These are phyloP conservation scores for Eueides isabella DNA, from an alignment of 1,140 invertebrate genomes.

Conservation along the genomic window DNA sequence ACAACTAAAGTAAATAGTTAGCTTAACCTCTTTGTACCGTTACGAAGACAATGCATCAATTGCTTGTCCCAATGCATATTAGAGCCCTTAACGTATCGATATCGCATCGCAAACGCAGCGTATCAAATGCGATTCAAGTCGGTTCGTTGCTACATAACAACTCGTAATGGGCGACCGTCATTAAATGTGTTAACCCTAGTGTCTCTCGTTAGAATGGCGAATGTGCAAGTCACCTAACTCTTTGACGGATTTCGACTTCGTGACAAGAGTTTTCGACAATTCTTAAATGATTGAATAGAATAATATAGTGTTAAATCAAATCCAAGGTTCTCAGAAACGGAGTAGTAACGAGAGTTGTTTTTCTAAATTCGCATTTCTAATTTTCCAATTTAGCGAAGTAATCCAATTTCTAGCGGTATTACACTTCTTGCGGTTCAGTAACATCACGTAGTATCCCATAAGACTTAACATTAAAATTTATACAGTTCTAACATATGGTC, in stretches of 20 bases:
- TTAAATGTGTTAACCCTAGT: conserved; percentile 79
- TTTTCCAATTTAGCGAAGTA: too few species aligned
- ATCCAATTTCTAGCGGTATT: too few species aligned
- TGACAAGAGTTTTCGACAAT: conserved; percentile 4
- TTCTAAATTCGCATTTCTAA: too few species aligned
- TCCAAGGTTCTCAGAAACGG: too few species aligned
- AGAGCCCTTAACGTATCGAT: conserved; percentile 28
- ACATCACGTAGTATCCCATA: too few species aligned
- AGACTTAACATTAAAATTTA: too few species aligned
- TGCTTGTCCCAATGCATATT: not conserved
- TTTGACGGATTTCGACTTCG: conserved; percentile 31
- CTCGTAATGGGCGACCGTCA: conserved; percentile 73
- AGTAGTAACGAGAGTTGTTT: not conserved
- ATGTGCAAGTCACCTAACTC: conserved; percentile 72
- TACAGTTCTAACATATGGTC: too few species aligned
- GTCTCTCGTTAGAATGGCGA: conserved; percentile 60
- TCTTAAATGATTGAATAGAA: not conserved
- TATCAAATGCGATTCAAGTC: conserved; percentile 69
- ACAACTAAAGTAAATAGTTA: not conserved
- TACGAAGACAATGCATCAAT: not conserved
- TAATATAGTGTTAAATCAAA: not conserved
- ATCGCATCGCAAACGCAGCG: conserved; percentile 62
- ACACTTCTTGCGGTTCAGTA: too few species aligned
- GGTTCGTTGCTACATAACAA: conserved; percentile 77
- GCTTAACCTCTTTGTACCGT: not conserved